Evolutionary conservation across 1,140 invertebrate species (phyloP), one percentile per base, ranked within the genome.

Genomic region (Lerema accius): DNA sequence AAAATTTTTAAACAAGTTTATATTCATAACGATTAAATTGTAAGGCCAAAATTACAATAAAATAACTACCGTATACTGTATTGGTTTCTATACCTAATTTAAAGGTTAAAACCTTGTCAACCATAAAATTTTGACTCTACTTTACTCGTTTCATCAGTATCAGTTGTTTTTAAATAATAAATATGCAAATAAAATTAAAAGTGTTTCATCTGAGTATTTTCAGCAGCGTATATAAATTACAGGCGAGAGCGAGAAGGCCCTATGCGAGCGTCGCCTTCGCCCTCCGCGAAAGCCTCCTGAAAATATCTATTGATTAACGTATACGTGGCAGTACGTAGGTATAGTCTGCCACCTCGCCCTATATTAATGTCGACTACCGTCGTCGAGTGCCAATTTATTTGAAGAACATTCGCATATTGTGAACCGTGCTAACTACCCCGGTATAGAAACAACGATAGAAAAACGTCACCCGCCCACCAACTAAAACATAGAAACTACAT

Each of bases 301-400:
- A 90, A 90, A 90, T 90, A 90, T 90, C 85, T 90, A 90, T 90
- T 90, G 87, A 90, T 90, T 90, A 88, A 85, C 82, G 85, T 87
- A 87, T 86, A 86, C 78, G 75, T 80, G 72, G 67, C 58, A 70
- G 75, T n/a, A n/a, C n/a, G 85, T 84, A 81, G 65, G 77, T 89
- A 89, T 85, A 90, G 77, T 59, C 62, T 55, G 61, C 72, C 70
- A 78, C 78, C 79, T 87, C 83, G 83, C 81, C 82, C 81, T 79
- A 83, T 82, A 78, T 79, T 87, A 58, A 83, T 81, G 83, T 78
- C 66, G 75, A 67, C 76, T 81, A 76, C 66, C 71, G 66, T 58
- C 67, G 73, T 74, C 60, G 80, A 88, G 85, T 86, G 80, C 84
- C 87, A 88, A 90, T 90, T 89, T 90, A 86, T 87, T 87, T 86